Base-by-base conservation (phyloP, 1,140 invertebrate species). In the Pinna nobilis region DNA sequence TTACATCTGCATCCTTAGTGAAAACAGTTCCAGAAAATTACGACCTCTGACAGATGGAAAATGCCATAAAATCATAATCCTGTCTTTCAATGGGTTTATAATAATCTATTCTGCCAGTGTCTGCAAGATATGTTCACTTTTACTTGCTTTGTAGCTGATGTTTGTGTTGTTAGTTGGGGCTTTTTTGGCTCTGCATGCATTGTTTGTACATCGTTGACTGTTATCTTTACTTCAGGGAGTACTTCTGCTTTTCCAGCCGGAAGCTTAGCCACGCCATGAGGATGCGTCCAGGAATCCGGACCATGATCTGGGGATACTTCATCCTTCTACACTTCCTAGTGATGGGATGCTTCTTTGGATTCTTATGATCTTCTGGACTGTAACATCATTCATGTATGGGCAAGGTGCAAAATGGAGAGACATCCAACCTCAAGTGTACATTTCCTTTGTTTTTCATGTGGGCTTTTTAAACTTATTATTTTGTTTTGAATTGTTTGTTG, bases 181-280 rank as follows among this genome's bases (percentile, higher is more conserved):
- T 53, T 23, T 53, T 30, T 28, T 13, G 30, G n/a, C 37, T n/a
- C n/a, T n/a, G n/a, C n/a, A n/a, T n/a, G n/a, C n/a, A n/a, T n/a
- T n/a, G n/a, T n/a, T n/a, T n/a, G n/a, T n/a, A n/a, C n/a, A n/a
- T n/a, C n/a, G n/a, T n/a, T n/a, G n/a, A n/a, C 15, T 35, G 11
- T 35, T 33, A 35, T 74, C 69, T 73, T 73, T 60, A 47, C 77
- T 74, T 44, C 76, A 84, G 83, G 79, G 81, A 81, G 74, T 83
- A 83, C 76, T 79, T 80, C 74, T 84, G 72, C 71, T 74, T 84
- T 80, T 85, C 79, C 73, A 82, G 83, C 70, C 71, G 80, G 47
- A 80, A 79, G 64, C 44, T 83, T 20, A 77, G 37, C 30, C 74
- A 80, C 6, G 35, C 78, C 32, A 82, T 85, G 83, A 53, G 82